Conservation (phyloP, 2,113 vertebrate genomes). For the Struthidea cinerea region DNA sequence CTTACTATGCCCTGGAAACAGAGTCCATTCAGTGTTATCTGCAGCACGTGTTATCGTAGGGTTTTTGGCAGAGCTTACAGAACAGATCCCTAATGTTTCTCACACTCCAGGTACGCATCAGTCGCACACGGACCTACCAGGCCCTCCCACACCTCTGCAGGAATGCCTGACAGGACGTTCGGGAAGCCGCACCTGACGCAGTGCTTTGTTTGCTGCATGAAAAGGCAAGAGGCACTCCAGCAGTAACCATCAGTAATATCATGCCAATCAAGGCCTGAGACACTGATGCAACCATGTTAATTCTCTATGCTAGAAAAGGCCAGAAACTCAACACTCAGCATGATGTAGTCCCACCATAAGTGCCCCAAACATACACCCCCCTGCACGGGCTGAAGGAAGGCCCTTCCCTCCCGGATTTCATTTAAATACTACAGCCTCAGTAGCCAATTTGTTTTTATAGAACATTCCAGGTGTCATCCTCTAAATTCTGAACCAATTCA, state of each 20-base stretch:
- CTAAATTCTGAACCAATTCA: neutral
- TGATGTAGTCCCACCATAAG: neutral
- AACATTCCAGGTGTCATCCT: neutral
- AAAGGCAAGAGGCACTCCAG: neutral
- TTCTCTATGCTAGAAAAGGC: neutral
- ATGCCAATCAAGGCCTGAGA: neutral
- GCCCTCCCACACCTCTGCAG: neutral
- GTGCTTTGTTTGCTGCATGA: neutral
- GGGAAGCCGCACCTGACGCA: neutral
- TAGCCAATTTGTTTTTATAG: neutral
- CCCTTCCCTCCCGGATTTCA: neutral
- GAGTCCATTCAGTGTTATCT: constrained; percentile 6
- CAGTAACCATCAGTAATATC: neutral
- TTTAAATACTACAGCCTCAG: neutral
- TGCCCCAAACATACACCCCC: neutral
- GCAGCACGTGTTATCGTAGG: neutral
- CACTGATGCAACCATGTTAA: neutral
- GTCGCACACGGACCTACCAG: neutral
- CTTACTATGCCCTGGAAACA: neutral
- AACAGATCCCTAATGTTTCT: neutral
- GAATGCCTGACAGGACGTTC: neutral
- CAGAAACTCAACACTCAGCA: neutral
- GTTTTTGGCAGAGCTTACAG: neutral
- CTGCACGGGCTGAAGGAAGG: neutral
- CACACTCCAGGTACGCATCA: neutral